These are phyloP conservation scores for Macaria notata DNA, from an alignment of 2,888 invertebrate genomes.

Conservation along the genomic window DNA sequence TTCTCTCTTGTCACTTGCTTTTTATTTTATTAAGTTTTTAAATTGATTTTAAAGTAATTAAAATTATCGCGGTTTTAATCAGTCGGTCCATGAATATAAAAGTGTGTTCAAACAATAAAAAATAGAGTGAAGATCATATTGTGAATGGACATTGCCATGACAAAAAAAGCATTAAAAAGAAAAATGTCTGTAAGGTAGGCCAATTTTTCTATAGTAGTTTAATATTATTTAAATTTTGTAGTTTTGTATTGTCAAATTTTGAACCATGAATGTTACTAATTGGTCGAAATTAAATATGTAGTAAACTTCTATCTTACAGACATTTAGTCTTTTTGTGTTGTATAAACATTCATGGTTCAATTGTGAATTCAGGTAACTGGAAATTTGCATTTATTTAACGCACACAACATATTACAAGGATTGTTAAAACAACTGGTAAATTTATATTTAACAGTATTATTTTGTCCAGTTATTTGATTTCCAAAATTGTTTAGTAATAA, in stretches of 20 bases:
- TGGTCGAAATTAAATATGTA: constrained; percentile 7
- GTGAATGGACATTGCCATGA: constrained; percentile 73
- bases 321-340: constrained; percentile 52
- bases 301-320: constrained; percentile 69
- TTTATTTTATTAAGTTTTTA: constrained; percentile 37
- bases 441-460: too few relatives aligned
- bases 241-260: constrained; percentile 32
- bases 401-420: too few relatives aligned
- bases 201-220: constrained; percentile 44
- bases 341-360: constrained; percentile 74
- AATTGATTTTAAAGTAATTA: constrained; percentile 26
- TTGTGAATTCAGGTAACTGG: background rate
- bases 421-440: too few relatives aligned
- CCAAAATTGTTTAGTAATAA: too few relatives aligned
- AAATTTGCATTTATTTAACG: too few relatives aligned
- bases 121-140: constrained; percentile 67
- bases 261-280: constrained; percentile 73
- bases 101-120: constrained; percentile 37
- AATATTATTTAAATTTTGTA: constrained; percentile 46
- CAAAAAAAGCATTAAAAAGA: constrained; percentile 36
- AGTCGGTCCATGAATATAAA: constrained; percentile 25
- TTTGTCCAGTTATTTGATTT: too few relatives aligned
- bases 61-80: constrained; percentile 16
- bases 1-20: constrained; percentile 69
- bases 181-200: constrained; percentile 82